These are phyloP conservation scores for Ellobius talpinus DNA, from an alignment of 2,113 vertebrate species.

Conservation along the genomic window DNA sequence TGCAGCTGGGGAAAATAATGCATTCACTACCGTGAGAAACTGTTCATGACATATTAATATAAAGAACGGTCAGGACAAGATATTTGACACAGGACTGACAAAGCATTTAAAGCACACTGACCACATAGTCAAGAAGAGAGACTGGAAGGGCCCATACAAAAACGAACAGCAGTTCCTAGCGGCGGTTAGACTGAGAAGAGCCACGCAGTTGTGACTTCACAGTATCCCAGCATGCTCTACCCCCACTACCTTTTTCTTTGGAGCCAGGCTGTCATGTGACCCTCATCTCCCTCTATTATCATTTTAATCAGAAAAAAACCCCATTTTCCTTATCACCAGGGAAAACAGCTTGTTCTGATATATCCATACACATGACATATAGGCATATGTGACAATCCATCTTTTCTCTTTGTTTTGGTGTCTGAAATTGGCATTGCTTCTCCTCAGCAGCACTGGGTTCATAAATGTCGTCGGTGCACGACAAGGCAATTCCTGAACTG, in stretches of 20 bases:
- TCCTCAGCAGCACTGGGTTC: neutral
- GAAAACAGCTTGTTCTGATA: neutral
- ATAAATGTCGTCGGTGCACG: neutral
- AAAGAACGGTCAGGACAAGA: neutral
- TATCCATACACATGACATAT: neutral
- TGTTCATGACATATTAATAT: neutral
- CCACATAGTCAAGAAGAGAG: neutral
- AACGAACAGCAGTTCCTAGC: constrained; percentile 22
- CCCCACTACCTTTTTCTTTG: neutral
- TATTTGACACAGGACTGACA: neutral
- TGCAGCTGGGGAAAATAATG: neutral
- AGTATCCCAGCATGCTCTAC: constrained; percentile 8
- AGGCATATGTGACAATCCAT: neutral
- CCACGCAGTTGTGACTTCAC: neutral
- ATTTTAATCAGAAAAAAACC: neutral
- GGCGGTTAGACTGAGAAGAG: neutral
- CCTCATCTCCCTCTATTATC: neutral
- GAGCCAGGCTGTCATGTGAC: neutral
- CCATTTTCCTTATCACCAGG: neutral
- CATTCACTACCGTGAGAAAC: neutral
- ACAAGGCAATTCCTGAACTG: neutral
- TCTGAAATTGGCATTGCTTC: neutral
- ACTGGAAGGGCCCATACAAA: neutral
- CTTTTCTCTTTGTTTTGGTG: neutral
- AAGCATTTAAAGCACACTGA: neutral